A percentile compares a stretch with the other conserved stretches of the same genome.
These are phyloP conservation scores for Penelope pileata DNA, from an alignment of 2,113 vertebrate species.

Conservation along the genomic window DNA sequence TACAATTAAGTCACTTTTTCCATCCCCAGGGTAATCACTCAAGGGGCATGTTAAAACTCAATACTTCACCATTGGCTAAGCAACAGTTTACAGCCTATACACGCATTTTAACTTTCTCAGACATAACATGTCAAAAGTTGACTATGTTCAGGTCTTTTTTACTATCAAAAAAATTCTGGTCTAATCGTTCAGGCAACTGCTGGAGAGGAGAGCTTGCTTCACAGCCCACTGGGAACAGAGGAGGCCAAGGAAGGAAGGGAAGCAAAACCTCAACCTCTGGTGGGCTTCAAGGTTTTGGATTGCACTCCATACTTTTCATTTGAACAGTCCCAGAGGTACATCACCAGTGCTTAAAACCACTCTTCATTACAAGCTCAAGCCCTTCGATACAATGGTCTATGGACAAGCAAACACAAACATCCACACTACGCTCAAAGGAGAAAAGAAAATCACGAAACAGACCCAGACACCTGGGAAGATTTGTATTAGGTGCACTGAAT, in stretches of 20 bases:
- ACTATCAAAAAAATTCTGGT: background rate
- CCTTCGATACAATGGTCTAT: background rate
- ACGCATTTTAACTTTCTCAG: background rate
- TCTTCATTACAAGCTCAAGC: background rate
- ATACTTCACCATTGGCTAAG: background rate
- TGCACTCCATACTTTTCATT: background rate
- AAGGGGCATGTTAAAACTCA: constrained; percentile 59
- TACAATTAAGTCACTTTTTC: constrained; percentile 40
- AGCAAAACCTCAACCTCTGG: background rate
- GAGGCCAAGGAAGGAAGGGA: background rate
- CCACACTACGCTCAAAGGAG: background rate
- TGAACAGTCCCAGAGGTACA: background rate
- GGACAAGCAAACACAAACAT: background rate
- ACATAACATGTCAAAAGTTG: background rate
- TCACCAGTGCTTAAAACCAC: background rate
- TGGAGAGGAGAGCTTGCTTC: background rate
- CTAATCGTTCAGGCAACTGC: constrained; percentile 3
- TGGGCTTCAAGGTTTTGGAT: background rate
- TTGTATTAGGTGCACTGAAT: background rate
- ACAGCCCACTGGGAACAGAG: background rate
- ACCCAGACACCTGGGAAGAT: background rate
- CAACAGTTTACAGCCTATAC: background rate
- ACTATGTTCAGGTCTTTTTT: background rate
- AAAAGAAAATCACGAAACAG: background rate
- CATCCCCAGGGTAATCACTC: background rate